Percentiles rank a stretch among this genome's conserved stretches.
These are phyloP conservation scores for Nowickia ferox DNA, from an alignment of 2,888 invertebrate genomes.

Conservation along the genomic window DNA sequence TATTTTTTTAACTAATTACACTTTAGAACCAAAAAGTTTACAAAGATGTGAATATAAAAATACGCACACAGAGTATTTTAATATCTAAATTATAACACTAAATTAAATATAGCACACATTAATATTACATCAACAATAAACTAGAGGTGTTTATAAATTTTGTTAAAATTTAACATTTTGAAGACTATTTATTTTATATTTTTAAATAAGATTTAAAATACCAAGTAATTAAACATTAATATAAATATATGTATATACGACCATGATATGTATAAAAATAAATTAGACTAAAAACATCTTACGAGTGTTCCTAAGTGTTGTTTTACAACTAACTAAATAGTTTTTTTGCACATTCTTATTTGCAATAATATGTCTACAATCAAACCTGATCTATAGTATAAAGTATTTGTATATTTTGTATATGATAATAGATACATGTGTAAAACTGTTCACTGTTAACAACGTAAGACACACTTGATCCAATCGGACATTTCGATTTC, in stretches of 20 bases:
- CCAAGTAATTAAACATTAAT: slow-evolving; percentile 2
- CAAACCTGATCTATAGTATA: slow-evolving; percentile 33
- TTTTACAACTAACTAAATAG: not conserved
- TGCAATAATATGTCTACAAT: slow-evolving; percentile 23
- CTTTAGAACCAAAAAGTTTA: slow-evolving; percentile 36
- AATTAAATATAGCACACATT: slow-evolving; percentile 43
- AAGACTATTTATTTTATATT: slow-evolving; percentile 33
- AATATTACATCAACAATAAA: not conserved
- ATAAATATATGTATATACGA: not conserved
- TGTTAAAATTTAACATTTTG: not conserved
- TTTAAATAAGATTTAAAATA: slow-evolving; percentile 27
- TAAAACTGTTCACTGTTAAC: slow-evolving; percentile 74
- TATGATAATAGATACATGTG: no score
- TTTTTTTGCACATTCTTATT: slow-evolving; percentile 27
- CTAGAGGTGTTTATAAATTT: not conserved
- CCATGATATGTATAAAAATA: slow-evolving; percentile 22
- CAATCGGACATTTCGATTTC: slow-evolving; percentile 91
- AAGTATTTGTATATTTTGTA: not conserved
- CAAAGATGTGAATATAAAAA: not conserved
- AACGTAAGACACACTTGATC: slow-evolving; percentile 82
- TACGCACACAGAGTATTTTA: not conserved
- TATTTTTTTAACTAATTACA: not conserved
- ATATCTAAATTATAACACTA: not conserved
- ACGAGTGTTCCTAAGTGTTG: slow-evolving; percentile 7
- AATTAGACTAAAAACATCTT: slow-evolving; percentile 36